These are phyloP conservation scores for Leptarthrus brevirostris DNA, from an alignment of 2,888 invertebrate genomes.

Conservation along the genomic window DNA sequence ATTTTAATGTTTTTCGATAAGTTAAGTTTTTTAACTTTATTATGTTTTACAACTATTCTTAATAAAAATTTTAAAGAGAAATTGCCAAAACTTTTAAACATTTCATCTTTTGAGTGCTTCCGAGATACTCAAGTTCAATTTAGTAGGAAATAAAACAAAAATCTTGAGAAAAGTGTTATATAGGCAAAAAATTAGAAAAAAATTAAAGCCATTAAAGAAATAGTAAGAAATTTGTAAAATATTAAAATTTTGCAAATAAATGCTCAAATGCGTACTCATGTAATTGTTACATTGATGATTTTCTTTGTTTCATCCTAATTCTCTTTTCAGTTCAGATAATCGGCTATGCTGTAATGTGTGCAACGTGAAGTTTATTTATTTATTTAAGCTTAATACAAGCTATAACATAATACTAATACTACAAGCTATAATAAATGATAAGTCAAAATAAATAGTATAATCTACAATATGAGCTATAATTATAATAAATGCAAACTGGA, in stretches of 20 bases:
- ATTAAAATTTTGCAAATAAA: constrained; percentile 6
- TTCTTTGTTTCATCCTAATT: too few relatives aligned
- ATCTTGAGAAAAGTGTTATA: background rate
- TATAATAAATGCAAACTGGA: too few relatives aligned
- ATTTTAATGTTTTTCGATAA: constrained; percentile 35
- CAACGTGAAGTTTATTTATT: too few relatives aligned
- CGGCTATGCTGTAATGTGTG: too few relatives aligned
- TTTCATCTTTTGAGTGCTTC: too few relatives aligned
- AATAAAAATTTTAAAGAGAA: constrained; percentile 9
- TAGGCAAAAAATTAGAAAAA: background rate
- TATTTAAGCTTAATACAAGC: too few relatives aligned
- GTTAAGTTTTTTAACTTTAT: constrained; percentile 43
- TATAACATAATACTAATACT: too few relatives aligned
- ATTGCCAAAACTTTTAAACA: background rate
- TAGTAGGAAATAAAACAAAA: background rate
- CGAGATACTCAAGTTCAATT: too few relatives aligned
- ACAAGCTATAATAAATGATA: too few relatives aligned
- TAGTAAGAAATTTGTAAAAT: background rate
- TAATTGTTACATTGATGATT: background rate
- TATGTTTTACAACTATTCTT: constrained; percentile 25
- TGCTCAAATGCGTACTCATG: constrained; percentile 30
- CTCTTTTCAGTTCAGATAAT: too few relatives aligned
- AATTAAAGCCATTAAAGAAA: background rate
- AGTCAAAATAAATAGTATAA: too few relatives aligned
- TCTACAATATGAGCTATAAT: too few relatives aligned